phyloP scores from a whole-genome alignment of 1,140 invertebrate species.

The Meloidogyne hapla region DNA sequence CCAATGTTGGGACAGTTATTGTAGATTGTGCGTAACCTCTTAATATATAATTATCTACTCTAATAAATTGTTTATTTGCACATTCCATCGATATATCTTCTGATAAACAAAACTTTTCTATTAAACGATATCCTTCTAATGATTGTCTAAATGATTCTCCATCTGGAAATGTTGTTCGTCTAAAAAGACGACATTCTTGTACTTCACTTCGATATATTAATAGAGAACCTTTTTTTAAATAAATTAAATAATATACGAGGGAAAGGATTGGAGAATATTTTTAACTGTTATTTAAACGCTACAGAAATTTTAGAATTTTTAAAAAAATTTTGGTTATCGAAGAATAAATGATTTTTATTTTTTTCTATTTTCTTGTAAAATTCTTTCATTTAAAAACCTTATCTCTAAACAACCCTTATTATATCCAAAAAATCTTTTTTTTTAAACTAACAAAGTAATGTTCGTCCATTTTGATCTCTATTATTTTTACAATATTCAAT shows the following conservation, averaged over 20 bases:
- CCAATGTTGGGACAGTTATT: conserved; percentile 49
- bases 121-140: conserved; percentile 11
- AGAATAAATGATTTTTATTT: no score
- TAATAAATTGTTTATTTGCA: conserved; percentile 52
- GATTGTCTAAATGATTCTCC: conserved; percentile 10
- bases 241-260: no score
- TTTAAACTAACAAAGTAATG: conserved; percentile 7
- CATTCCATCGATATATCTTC: conserved; percentile 53
- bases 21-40: conserved; percentile 55
- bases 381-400: no score
- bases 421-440: conserved; percentile 63
- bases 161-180: not conserved
- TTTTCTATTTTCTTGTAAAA: no score
- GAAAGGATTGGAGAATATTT: no score
- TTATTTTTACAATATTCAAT: conserved; percentile 38
- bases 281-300: no score
- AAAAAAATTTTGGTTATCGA: conserved; percentile 39
- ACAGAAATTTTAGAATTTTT: conserved; percentile 17
- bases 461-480: conserved; percentile 30
- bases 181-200: not conserved
- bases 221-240: not conserved
- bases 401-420: no score
- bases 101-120: conserved; percentile 22
- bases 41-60: conserved; percentile 57
- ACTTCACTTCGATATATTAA: not conserved